Base-by-base conservation (phyloP, 1,140 invertebrate species). In the Cryptotermes secundus region DNA sequence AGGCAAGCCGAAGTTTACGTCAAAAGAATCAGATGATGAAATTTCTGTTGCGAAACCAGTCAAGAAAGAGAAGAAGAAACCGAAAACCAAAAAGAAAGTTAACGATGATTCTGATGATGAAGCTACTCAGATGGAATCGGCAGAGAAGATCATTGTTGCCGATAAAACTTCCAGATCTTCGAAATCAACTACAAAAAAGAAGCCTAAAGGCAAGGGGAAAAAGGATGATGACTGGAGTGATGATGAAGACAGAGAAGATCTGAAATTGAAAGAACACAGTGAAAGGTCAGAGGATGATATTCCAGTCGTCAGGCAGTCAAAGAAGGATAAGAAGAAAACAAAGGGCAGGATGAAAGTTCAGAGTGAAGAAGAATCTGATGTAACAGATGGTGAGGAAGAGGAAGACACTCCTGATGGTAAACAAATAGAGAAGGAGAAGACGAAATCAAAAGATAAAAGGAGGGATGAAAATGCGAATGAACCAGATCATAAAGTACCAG, bases 171-270 rank as follows among this genome's bases (percentile, higher is more conserved):
- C 31, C 12, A 35, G 42, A 59, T 9, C 34, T 1, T 14, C 79
- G 49, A 83, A 84, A 86, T 24, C 26, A 34, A 82, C 34, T 14
- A 79, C 80, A 83, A 87, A 83, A 82, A 80, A 65, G 16, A 85
- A 84, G 26, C 79, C 49, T 81, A 86, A 87, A 53, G 79, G 34
- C 31, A 85, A 85, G 65, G 84, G 83, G 2, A 86, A 86, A 80
- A 86, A 86, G 49, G 86, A 85, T 85, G 86, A 85, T 85, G 90
- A 92, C 83, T 90, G 89, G 87, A 91, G 90, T 87, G 92, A 92
- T 83, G 88, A 89, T 85, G 91, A 91, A n/a, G 90, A 91, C 72
- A 83, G 45, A 34, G 35, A 45, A 49, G 72, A 85, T 22, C 2
- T 49, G 12, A 16, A 80, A 4, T 49, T 85, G 35, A 79, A 85